Evolutionary conservation across 2,113 vertebrate genomes (phyloP), one percentile per base, ranked within the genome.

Genomic region (Neolamprologus brichardi): DNA sequence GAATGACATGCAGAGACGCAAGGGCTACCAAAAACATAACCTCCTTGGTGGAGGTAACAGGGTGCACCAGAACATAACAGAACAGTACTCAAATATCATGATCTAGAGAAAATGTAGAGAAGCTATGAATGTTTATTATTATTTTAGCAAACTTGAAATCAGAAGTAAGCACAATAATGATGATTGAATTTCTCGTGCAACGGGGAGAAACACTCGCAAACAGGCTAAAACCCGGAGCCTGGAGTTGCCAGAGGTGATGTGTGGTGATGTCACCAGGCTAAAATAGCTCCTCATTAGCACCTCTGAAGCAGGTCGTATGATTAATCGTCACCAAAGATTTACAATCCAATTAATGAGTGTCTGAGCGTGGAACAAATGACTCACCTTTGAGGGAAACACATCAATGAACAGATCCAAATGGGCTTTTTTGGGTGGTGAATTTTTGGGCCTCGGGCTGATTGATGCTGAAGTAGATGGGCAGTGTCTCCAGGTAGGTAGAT

Each of bases 251-350:
- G 90, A 82, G 88, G 92, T 94, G 94, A 93, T 94, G 91, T 90
- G 92, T 89, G 86, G 82, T 93, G 94, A 95, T 95, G 94, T 93
- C 94, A 94, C 84, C 64, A 32, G 23, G 83, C 89, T 93, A 95
- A 95, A 95, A 95, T 95, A 95, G 93, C 84, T 94, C 84, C 93
- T 95, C 94, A 95, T 96, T 95, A 95, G 93, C 92, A 92, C 93
- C 92, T 95, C 91, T 88, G 90, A 91, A 93, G 90, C 87, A 81
- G 90, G 92, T 90, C 64, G 46, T 85, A 93, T 94, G 93, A 95
- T 95, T 96, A 93, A 96, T 95, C 72, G 53, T 93, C 92, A 91
- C 70, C 85, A 89, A 93, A 92, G 91, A 95, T 93, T 95, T 94
- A 94, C 92, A 94, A 93, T 94, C 93, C 93, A 95, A 93, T 96